A percentile compares a stretch with the other conserved stretches of the same genome.
Conservation (phyloP, 2,888 invertebrate species). For the Eupeodes luniger region DNA sequence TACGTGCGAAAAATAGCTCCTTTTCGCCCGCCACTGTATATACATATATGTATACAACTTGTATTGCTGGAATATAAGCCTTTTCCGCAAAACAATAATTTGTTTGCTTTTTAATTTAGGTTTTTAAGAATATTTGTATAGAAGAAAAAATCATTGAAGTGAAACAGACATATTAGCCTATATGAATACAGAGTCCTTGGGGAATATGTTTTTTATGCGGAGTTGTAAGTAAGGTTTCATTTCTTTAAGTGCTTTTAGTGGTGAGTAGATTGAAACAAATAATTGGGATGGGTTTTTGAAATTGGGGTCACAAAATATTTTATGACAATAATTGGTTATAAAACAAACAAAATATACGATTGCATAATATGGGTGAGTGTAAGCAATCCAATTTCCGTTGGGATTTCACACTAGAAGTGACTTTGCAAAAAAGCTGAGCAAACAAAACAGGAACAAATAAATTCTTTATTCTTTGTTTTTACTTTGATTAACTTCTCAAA, state of each 20-base stretch:
- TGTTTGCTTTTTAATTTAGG: conserved; percentile 37
- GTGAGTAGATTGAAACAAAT: conserved; percentile 23
- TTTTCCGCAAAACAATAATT: conserved; percentile 51
- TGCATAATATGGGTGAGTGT: neutral
- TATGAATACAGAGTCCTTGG: conserved; percentile 57
- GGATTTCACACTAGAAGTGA: conserved; percentile 10
- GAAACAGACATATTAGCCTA: conserved; percentile 66
- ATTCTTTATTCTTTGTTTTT: neutral
- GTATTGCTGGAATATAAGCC: conserved; percentile 32
- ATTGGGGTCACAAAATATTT: neutral
- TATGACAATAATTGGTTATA: conserved; percentile 5
- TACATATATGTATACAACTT: neutral
- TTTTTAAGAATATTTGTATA: conserved; percentile 6
- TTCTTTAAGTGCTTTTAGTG: conserved; percentile 54
- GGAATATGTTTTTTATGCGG: conserved; percentile 40
- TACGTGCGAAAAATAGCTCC: conserved; percentile 36
- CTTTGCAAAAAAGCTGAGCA: neutral
- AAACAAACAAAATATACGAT: neutral
- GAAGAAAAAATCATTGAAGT: conserved; percentile 50
- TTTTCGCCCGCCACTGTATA: conserved; percentile 31
- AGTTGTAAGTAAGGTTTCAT: conserved; percentile 43
- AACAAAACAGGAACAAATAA: conserved; percentile 2
- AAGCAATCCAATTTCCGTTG: conserved; percentile 2
- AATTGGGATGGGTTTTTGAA: neutral
- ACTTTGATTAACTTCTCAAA: neutral